Evolutionary conservation across 2,888 invertebrate species (phyloP).

Genomic region (Xestia sexstrigata): DNA sequence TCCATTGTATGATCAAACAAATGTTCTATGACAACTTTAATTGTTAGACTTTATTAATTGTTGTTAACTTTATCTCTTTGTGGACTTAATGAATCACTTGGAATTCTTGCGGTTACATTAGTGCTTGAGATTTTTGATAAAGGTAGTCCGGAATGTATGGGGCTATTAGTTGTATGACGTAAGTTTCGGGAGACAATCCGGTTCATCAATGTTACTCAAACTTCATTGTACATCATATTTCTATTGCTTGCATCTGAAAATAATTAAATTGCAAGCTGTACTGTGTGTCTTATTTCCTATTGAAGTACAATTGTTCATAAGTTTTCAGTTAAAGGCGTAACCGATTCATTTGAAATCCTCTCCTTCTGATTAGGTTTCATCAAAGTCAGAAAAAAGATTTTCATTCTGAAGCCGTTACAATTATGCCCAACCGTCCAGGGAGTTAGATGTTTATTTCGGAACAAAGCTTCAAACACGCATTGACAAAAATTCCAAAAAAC

Average conservation of each 20-base stretch:
- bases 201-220: not conserved
- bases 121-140: conserved; percentile 43
- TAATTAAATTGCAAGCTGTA: not conserved
- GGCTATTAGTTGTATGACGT: not conserved
- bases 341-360: not conserved
- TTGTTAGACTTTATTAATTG: conserved; percentile 77
- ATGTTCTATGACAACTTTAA: conserved; percentile 76
- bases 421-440: not conserved
- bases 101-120: conserved; percentile 20
- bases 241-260: not conserved
- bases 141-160: not conserved
- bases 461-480: conserved; percentile 34
- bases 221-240: not conserved
- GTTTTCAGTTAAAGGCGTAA: not conserved
- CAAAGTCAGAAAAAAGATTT: not conserved
- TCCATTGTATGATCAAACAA: conserved; percentile 67
- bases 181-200: not conserved
- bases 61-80: conserved; percentile 67
- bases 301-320: not conserved
- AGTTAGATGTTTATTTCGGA: conserved; percentile 7
- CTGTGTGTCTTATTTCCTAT: not conserved
- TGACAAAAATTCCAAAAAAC: conserved; percentile 40
- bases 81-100: conserved; percentile 50
- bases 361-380: not conserved
- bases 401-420: not conserved